A percentile compares a stretch with the other conserved stretches of the same genome.
Evolutionary conservation across 2,113 vertebrate species (phyloP).

Genomic region (Rhinolophus ferrumequinum): DNA sequence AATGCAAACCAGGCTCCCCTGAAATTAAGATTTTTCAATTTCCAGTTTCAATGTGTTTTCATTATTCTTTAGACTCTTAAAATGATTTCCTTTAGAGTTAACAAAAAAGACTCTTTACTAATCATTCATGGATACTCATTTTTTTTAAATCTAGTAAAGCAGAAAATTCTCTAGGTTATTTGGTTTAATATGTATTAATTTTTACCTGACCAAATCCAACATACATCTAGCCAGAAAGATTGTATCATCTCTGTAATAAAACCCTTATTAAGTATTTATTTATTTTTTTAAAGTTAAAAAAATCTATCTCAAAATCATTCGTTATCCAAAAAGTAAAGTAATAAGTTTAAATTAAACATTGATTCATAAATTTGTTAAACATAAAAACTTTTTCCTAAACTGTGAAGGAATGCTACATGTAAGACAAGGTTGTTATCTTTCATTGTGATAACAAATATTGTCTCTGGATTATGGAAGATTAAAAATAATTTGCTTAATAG

Average conservation of each 20-base stretch:
- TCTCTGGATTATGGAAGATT: background rate
- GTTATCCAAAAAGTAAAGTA: background rate
- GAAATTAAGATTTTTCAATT: background rate
- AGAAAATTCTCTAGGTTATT: background rate
- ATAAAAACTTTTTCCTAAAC: background rate
- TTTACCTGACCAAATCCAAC: background rate
- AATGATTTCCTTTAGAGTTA: background rate
- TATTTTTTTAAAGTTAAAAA: background rate
- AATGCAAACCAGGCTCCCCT: background rate
- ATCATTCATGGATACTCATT: background rate
- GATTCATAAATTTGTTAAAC: conserved; percentile 2
- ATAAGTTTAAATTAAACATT: background rate
- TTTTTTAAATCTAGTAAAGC: background rate
- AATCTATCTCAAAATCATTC: background rate
- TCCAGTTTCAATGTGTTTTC: background rate
- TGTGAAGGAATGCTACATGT: background rate
- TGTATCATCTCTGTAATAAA: background rate
- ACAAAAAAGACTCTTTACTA: background rate
- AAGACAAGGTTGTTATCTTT: background rate
- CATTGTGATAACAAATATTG: background rate
- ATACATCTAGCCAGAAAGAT: background rate
- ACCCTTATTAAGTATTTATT: background rate
- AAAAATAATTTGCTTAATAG: background rate
- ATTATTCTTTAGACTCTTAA: background rate
- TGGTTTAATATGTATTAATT: background rate